Conservation (phyloP, 2,888 invertebrate genomes). For the Maniola hyperantus region DNA sequence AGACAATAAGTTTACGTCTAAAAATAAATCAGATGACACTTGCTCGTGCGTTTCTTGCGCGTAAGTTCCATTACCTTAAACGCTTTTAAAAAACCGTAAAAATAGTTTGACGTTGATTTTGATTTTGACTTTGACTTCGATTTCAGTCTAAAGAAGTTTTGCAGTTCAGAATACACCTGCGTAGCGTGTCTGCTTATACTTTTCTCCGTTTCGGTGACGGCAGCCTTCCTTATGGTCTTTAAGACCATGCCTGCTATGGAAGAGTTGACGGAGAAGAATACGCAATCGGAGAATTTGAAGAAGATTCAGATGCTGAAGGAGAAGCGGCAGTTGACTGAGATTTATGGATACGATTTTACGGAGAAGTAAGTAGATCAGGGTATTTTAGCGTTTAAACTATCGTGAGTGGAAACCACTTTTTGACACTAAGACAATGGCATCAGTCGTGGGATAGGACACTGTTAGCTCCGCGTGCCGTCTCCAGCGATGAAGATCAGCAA, state of each 20-base stretch:
- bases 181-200: slow-evolving; percentile 50
- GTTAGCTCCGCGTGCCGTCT: too few species aligned
- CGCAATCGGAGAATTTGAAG: slow-evolving; percentile 41
- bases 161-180: slow-evolving; percentile 56
- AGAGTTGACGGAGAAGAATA: background rate
- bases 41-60: slow-evolving; percentile 65
- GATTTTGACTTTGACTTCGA: background rate
- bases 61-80: too few species aligned
- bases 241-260: slow-evolving; percentile 42
- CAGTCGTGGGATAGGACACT: too few species aligned
- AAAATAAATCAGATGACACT: slow-evolving; percentile 47
- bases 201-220: slow-evolving; percentile 50
- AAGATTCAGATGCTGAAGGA: slow-evolving; percentile 48
- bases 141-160: slow-evolving; percentile 55
- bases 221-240: slow-evolving; percentile 53
- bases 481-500: too few species aligned
- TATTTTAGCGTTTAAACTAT: too few species aligned
- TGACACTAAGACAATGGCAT: too few species aligned
- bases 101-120: too few species aligned
- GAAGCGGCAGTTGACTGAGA: slow-evolving; percentile 38
- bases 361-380: slow-evolving; percentile 18
- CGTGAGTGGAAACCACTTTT: too few species aligned
- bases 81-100: too few species aligned
- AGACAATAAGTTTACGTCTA: slow-evolving; percentile 10
- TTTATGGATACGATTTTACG: slow-evolving; percentile 26